Conservation (phyloP, 2,888 invertebrate genomes). For the Pasiphila rectangulata region DNA sequence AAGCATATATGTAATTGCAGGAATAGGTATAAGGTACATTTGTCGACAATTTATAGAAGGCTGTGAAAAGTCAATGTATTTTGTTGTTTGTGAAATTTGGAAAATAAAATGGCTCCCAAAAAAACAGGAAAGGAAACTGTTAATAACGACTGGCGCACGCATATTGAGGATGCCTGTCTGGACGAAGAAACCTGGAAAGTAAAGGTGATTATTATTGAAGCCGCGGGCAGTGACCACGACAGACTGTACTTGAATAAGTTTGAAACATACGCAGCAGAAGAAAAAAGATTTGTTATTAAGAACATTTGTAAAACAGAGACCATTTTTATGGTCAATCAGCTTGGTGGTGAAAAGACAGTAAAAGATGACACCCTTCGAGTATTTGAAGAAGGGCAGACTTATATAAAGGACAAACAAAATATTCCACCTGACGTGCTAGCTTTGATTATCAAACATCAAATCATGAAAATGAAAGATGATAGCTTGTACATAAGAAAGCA, state of each 20-base stretch:
- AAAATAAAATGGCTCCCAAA: slow-evolving; percentile 54
- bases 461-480: slow-evolving; percentile 71
- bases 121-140: slow-evolving; percentile 44
- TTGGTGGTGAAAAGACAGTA: slow-evolving; percentile 67
- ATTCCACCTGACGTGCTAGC: slow-evolving; percentile 67
- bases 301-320: slow-evolving; percentile 74
- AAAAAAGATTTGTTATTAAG: slow-evolving; percentile 69
- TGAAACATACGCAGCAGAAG: slow-evolving; percentile 61
- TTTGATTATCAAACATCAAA: slow-evolving; percentile 66
- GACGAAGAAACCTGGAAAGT: slow-evolving; percentile 61
- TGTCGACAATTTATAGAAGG: no score
- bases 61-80: no score
- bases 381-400: slow-evolving; percentile 68
- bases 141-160: slow-evolving; percentile 56
- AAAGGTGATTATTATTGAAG: slow-evolving; percentile 64
- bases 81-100: no score
- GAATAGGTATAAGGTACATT: no score
- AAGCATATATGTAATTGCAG: no score
- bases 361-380: slow-evolving; percentile 64
- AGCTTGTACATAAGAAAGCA: slow-evolving; percentile 65
- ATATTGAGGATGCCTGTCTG: slow-evolving; percentile 53
- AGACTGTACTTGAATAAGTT: slow-evolving; percentile 66
- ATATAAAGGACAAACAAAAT: slow-evolving; percentile 62
- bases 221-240: slow-evolving; percentile 69
- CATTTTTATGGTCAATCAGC: slow-evolving; percentile 72